These are phyloP conservation scores for Oophaga sylvatica DNA, from an alignment of 2,797 vertebrate species.

Conservation along the genomic window DNA sequence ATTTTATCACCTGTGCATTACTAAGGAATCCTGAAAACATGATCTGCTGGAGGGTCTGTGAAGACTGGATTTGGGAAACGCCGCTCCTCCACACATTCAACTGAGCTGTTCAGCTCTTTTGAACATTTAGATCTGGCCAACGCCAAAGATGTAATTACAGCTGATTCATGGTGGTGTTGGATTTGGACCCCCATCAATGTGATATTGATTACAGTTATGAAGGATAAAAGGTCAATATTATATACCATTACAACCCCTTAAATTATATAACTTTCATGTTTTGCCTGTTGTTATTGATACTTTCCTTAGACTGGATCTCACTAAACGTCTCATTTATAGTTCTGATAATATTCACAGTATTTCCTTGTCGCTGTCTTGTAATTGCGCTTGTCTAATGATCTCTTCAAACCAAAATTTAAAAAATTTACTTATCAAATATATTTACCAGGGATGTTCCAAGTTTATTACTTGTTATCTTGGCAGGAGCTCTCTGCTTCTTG, in stretches of 20 bases:
- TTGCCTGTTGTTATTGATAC: neutral
- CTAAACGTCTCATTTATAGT: neutral
- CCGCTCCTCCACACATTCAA: too few species aligned
- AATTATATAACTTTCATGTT: neutral
- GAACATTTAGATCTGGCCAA: too few species aligned
- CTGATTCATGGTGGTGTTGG: too few species aligned
- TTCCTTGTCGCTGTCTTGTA: neutral
- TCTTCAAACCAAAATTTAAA: neutral
- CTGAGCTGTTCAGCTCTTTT: too few species aligned
- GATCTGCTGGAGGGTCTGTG: too few species aligned
- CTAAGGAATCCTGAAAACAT: too few species aligned
- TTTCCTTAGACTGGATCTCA: neutral
- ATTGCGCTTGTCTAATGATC: constrained; percentile 18
- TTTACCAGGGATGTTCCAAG: constrained; percentile 33
- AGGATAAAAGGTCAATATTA: too few species aligned
- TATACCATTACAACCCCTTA: neutral
- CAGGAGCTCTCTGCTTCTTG: constrained; percentile 17
- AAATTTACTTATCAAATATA: constrained; percentile 7
- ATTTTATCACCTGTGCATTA: too few species aligned
- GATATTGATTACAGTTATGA: too few species aligned
- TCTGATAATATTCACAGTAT: neutral
- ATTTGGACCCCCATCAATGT: too few species aligned
- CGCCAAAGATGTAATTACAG: too few species aligned
- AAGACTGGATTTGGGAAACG: too few species aligned
- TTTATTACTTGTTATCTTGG: constrained; percentile 26